Conservation (phyloP, 1,140 invertebrate genomes). For the Brachionus calyciflorus region DNA sequence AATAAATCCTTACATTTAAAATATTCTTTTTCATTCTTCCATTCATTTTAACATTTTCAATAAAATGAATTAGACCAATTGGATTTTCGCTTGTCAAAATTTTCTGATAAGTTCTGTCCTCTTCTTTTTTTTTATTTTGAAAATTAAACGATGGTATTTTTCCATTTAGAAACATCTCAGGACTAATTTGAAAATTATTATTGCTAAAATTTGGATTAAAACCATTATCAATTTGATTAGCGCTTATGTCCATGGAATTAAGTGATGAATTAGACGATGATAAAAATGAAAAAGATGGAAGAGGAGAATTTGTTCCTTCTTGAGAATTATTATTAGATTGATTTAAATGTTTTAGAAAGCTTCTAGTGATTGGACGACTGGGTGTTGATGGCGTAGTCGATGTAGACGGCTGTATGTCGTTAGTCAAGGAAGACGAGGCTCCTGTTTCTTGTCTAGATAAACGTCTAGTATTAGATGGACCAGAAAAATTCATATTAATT, state of each 20-base stretch:
- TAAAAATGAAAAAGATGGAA: not conserved
- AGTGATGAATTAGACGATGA: constrained; percentile 20
- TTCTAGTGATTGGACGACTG: not conserved
- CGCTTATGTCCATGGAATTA: constrained; percentile 1
- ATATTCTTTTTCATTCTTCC: not conserved
- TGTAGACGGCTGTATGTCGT: not conserved
- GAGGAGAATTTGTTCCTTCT: not conserved
- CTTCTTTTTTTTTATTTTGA: not conserved
- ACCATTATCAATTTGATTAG: not conserved
- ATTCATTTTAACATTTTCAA: not conserved
- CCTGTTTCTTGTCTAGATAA: not conserved
- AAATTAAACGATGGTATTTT: not conserved
- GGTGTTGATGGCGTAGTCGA: not conserved
- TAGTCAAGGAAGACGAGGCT: not conserved
- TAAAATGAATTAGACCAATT: not conserved
- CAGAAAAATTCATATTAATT: constrained; percentile 11
- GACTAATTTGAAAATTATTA: not conserved
- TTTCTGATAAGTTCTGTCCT: not conserved
- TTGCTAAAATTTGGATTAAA: not conserved
- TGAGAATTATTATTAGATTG: not conserved
- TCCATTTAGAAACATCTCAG: not conserved
- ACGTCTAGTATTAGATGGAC: not conserved
- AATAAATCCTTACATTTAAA: not conserved
- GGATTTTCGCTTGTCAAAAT: constrained; percentile 7
- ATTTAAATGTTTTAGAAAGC: not conserved